Percentiles rank a stretch among this genome's conserved stretches.
Evolutionary conservation across 92 coral and sea anemone genomes (phyloP).

Genomic region (Paramuricea clavata): DNA sequence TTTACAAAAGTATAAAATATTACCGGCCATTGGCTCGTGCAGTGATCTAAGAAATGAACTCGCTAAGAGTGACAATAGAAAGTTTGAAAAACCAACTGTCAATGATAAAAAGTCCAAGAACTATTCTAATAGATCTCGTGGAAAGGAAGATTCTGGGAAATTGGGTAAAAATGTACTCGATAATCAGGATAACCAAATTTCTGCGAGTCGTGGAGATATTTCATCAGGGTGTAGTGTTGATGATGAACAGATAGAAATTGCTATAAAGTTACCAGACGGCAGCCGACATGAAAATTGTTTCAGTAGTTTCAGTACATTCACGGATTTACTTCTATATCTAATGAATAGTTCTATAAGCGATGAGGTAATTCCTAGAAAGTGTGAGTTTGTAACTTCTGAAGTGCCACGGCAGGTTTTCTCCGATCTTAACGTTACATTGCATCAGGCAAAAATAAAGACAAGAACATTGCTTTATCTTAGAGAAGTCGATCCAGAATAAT

Average conservation of each 20-base stretch:
- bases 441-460: slow-evolving; percentile 75
- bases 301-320: slow-evolving; percentile 71
- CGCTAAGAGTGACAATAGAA: neutral
- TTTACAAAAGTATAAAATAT: slow-evolving; percentile 10
- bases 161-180: neutral
- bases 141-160: neutral
- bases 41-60: neutral
- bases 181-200: neutral
- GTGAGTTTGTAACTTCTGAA: slow-evolving; percentile 82
- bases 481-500: slow-evolving; percentile 49
- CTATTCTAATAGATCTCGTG: slow-evolving; percentile 29
- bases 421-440: slow-evolving; percentile 71
- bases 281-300: slow-evolving; percentile 89
- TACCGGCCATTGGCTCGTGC: slow-evolving; percentile 24
- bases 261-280: slow-evolving; percentile 85
- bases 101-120: slow-evolving; percentile 10
- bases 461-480: slow-evolving; percentile 86
- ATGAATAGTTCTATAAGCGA: slow-evolving; percentile 50
- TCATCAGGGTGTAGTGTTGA: neutral
- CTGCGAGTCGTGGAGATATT: neutral
- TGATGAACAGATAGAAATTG: slow-evolving; percentile 71
- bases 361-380: slow-evolving; percentile 61
- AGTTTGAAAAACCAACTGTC: neutral
- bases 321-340: slow-evolving; percentile 77
- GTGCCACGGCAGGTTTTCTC: slow-evolving; percentile 80